A percentile compares a stretch with the other conserved stretches of the same genome.
Evolutionary conservation across 2,888 invertebrate species (phyloP).

Genomic region (Bimastos eiseni): DNA sequence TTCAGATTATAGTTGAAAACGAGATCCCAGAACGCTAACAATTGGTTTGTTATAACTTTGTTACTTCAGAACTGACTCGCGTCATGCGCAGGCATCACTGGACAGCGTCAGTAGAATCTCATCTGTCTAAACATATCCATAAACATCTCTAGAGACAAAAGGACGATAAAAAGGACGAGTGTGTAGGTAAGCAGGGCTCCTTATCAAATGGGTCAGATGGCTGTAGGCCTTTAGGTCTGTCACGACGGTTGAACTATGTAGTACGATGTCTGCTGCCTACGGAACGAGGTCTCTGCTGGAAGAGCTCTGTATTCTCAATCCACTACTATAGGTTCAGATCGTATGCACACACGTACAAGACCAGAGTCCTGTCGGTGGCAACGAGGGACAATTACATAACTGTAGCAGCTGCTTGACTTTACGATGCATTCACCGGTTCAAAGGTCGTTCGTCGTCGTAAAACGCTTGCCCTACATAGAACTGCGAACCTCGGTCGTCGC

Average conservation of each 20-base stretch:
- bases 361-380: not conserved
- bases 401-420: not conserved
- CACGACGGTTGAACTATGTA: not conserved
- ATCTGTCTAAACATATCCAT: not conserved
- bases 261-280: not conserved
- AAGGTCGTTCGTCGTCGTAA: not conserved
- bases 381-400: not conserved
- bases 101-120: too few relatives aligned
- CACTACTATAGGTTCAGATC: not conserved
- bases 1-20: too few relatives aligned
- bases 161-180: not conserved
- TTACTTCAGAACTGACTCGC: not conserved
- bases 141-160: not conserved
- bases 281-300: not conserved
- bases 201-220: conserved; percentile 2
- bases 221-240: not conserved
- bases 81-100: not conserved
- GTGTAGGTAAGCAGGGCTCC: not conserved
- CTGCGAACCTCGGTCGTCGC: not conserved
- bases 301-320: not conserved
- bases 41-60: not conserved
- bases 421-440: not conserved
- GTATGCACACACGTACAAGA: not conserved
- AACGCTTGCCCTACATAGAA: conserved; percentile 6
- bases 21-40: not conserved